Percentiles rank a stretch among this genome's conserved stretches.
Conservation (phyloP, 2,888 invertebrate genomes). For the Epirrhoe tristata region DNA sequence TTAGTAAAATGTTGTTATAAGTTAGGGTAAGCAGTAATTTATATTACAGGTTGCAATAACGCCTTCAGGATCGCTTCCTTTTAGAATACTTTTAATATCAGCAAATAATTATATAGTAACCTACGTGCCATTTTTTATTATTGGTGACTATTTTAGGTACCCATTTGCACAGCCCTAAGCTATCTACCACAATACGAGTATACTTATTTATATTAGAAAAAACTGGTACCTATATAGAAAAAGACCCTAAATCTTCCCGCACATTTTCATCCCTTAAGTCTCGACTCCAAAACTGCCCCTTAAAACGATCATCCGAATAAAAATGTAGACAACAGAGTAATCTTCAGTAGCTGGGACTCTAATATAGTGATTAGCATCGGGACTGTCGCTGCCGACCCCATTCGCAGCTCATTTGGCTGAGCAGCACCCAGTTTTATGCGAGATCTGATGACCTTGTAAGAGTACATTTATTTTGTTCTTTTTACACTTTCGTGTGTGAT, state of each 20-base stretch:
- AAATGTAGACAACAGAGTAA: conserved; percentile 52
- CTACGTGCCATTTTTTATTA: too few species aligned
- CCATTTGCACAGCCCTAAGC: too few species aligned
- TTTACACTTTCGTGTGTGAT: background rate
- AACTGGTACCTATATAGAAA: too few species aligned
- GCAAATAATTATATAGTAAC: too few species aligned
- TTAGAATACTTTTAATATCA: too few species aligned
- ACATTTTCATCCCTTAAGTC: background rate
- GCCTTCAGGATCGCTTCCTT: too few species aligned
- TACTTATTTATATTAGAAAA: too few species aligned
- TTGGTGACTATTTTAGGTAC: too few species aligned
- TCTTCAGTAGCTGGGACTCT: conserved; percentile 46
- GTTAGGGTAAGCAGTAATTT: too few species aligned
- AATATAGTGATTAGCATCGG: conserved; percentile 64
- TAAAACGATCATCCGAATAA: conserved; percentile 61
- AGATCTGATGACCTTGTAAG: conserved; percentile 15
- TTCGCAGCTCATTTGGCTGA: conserved; percentile 38
- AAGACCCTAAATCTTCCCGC: background rate
- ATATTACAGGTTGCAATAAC: too few species aligned
- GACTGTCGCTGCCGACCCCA: conserved; percentile 33
- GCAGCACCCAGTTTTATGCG: conserved; percentile 29
- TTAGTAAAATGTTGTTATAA: too few species aligned
- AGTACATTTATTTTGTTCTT: background rate
- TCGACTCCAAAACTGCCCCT: conserved; percentile 45
- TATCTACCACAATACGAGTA: too few species aligned